Evolutionary conservation across 2,888 invertebrate species (phyloP), one percentile per base, ranked within the genome.

Genomic region (Agrilus mali): DNA sequence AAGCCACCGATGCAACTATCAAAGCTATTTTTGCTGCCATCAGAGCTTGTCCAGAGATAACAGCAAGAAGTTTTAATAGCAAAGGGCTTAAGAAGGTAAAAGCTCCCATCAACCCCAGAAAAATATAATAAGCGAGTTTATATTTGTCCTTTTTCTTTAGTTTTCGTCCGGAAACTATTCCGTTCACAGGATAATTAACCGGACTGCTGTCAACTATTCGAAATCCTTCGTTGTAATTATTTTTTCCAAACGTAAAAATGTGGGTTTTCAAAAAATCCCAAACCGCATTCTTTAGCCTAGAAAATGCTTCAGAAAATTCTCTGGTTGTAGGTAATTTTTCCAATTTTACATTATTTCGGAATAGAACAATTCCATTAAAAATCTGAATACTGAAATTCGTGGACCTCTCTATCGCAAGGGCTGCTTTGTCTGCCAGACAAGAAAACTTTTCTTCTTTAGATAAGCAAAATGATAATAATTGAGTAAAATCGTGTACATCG

Each of bases 11-110:
- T 42, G 80, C 77, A 47, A 82, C 78, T 47, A 82, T 78, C 45
- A 83, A 64, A 2, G 82, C 82, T 38, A 82, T 78, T 61, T 83
- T 83, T 61, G 80, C 80, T 52, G 82, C 79, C 48, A 83, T 74
- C 49, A 83, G 68, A 32, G 82, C 81, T 62, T 82, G 80, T 38
- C 78, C 80, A 38, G 82, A 82, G 55, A 82, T 77, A 22, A 78
- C 71, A 42, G 80, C 81, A 50, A 82, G 65, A 20, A 78, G 78
- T 65, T 82, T 82, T 56, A 82, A 66, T 34, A 80, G 77, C 59
- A 82, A 67, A 2, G 82, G 81, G 48, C 78, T 80, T 36, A 80
- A 78, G 47, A 82, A 73, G 53, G 80, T 80, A 62, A 81, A 61
- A 40, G 65, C 60, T 0, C 64, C 64, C 42, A 66, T 48, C 15